phyloP scores from a whole-genome alignment of 1,140 invertebrate genomes.

The Anthonomus grandis region DNA sequence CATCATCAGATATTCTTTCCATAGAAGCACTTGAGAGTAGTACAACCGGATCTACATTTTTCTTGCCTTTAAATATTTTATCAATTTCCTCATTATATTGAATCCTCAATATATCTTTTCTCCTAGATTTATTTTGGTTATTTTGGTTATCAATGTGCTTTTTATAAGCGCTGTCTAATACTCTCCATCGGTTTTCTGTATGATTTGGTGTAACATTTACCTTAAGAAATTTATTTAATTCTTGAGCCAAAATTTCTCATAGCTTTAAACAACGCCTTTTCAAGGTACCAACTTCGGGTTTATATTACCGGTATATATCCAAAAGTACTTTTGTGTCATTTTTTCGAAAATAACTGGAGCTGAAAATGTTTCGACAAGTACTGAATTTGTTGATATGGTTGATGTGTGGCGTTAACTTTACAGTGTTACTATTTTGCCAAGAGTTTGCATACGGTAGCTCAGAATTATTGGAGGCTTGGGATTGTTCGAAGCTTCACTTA shows the following conservation, averaged over 20 bases:
- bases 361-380: no score
- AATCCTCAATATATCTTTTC: no score
- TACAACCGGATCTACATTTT: conserved; percentile 22
- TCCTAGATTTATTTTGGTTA: conserved; percentile 21
- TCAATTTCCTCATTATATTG: conserved; percentile 24
- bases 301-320: no score
- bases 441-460: no score
- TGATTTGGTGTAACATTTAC: conserved; percentile 3
- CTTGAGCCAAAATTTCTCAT: conserved; percentile 2
- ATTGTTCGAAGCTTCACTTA: no score
- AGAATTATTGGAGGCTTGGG: no score
- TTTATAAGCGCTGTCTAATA: conserved; percentile 26
- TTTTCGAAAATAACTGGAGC: no score
- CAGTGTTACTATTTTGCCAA: no score
- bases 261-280: conserved; percentile 10
- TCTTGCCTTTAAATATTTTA: conserved; percentile 21
- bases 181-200: conserved; percentile 29
- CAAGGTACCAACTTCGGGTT: not conserved
- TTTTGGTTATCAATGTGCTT: conserved; percentile 25
- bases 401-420: no score
- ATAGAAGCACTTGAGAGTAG: conserved; percentile 10
- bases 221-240: conserved; percentile 3
- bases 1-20: conserved; percentile 7
- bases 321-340: no score
- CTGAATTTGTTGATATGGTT: no score